phyloP scores from a whole-genome alignment of 2,113 vertebrate species.

The Lampris incognitus region DNA sequence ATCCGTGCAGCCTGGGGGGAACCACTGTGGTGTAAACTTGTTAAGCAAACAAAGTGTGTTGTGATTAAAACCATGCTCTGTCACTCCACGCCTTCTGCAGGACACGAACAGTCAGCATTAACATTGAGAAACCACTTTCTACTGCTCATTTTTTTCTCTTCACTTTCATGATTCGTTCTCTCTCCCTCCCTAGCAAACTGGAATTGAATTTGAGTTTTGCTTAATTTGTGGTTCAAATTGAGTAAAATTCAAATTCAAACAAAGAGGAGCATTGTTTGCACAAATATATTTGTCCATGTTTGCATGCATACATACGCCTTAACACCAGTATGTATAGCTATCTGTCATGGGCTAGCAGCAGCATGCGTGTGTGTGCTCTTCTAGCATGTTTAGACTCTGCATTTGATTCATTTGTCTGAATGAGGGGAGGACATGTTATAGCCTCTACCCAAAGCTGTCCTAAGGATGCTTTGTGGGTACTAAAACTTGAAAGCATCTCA shows the following conservation, averaged over 20 bases:
- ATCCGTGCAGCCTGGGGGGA: conserved; percentile 12
- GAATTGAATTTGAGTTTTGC: too few relatives aligned
- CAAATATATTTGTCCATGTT: neutral
- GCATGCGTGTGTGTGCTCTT: neutral
- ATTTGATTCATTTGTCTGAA: neutral
- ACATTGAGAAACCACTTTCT: conserved; percentile 16
- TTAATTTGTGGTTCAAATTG: neutral
- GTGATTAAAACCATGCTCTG: conserved; percentile 59
- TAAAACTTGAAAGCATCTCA: conserved; percentile 55
- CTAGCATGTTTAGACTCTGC: neutral
- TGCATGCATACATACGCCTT: neutral
- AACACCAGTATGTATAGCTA: neutral
- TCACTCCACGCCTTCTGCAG: conserved; percentile 22
- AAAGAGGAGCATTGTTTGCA: conserved; percentile 11
- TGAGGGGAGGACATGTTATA: conserved; percentile 21
- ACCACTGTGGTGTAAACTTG: conserved; percentile 48
- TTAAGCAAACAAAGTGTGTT: conserved; percentile 60
- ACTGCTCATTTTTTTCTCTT: neutral
- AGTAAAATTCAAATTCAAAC: neutral
- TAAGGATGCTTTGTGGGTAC: conserved; percentile 44
- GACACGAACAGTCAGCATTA: conserved; percentile 25
- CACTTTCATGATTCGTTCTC: neutral
- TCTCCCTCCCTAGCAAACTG: neutral
- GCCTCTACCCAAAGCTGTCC: conserved; percentile 32
- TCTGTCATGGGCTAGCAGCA: neutral